phyloP scores from a whole-genome alignment of 2,888 invertebrate genomes.

The Fragum fragum region DNA sequence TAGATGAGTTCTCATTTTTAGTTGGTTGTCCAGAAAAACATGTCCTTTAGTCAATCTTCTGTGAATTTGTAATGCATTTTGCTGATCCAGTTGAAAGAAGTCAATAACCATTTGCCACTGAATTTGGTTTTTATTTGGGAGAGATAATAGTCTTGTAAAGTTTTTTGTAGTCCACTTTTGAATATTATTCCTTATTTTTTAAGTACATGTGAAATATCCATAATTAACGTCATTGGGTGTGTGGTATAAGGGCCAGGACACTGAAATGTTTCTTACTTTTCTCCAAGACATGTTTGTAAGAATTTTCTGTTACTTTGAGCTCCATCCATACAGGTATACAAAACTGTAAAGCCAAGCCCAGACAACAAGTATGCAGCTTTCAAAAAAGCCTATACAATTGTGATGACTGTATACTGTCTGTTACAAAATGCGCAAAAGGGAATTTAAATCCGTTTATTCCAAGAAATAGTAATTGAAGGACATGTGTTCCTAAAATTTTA shows the following conservation, averaged over 20 bases:
- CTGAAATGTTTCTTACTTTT: constrained; percentile 19
- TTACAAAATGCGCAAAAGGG: constrained; percentile 54
- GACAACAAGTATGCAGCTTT: constrained; percentile 38
- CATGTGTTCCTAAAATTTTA: constrained; percentile 48
- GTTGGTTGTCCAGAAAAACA: constrained; percentile 43
- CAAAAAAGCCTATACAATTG: constrained; percentile 48
- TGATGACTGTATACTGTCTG: constrained; percentile 37
- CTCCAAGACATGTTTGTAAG: constrained; percentile 33
- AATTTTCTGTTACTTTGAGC: constrained; percentile 51
- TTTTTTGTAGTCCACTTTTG: constrained; percentile 39
- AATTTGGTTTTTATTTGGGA: constrained; percentile 15
- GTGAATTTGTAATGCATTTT: constrained; percentile 54
- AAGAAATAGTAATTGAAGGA: constrained; percentile 53
- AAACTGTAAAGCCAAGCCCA: constrained; percentile 41
- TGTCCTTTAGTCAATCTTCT: constrained; percentile 59
- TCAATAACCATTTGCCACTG: constrained; percentile 40
- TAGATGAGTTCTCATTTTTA: constrained; percentile 55
- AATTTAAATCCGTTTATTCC: constrained; percentile 58
- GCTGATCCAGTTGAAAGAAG: constrained; percentile 56
- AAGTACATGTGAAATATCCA: constrained; percentile 61
- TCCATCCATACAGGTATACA: constrained; percentile 63
- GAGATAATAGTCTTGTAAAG: constrained; percentile 27
- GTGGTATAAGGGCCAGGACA: constrained; percentile 40
- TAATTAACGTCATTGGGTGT: constrained; percentile 39
- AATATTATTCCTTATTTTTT: constrained; percentile 52